phyloP scores from a whole-genome alignment of 2,797 vertebrate genomes.

The Xenops minutus region DNA sequence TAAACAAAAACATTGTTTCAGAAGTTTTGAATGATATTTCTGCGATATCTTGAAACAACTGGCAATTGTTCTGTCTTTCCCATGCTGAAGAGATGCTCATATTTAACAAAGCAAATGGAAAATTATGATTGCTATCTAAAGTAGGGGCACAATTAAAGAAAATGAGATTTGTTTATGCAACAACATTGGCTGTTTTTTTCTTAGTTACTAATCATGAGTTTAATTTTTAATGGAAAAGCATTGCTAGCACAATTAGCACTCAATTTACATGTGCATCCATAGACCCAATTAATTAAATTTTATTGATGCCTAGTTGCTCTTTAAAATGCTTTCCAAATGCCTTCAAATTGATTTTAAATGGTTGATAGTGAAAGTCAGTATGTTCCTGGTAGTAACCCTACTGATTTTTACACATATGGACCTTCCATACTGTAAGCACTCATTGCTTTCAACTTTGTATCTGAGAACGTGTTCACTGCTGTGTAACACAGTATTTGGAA shows the following conservation, averaged over 20 bases:
- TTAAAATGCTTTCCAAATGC: slow-evolving; percentile 80
- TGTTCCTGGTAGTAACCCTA: slow-evolving; percentile 32
- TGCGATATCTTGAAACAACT: neutral
- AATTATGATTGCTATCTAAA: slow-evolving; percentile 71
- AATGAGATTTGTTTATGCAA: slow-evolving; percentile 72
- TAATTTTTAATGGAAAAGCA: slow-evolving; percentile 83
- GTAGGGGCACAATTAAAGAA: slow-evolving; percentile 60
- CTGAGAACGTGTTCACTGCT: neutral
- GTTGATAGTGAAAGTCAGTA: slow-evolving; percentile 65
- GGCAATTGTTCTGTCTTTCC: neutral
- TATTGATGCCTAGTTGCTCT: slow-evolving; percentile 80
- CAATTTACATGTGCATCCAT: slow-evolving; percentile 81
- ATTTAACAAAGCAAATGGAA: slow-evolving; percentile 56
- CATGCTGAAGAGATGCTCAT: slow-evolving; percentile 11
- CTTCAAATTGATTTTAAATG: slow-evolving; percentile 79
- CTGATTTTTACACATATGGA: slow-evolving; percentile 23
- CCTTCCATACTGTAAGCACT: neutral
- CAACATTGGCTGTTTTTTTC: slow-evolving; percentile 45
- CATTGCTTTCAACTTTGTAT: neutral
- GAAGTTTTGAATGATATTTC: slow-evolving; percentile 23
- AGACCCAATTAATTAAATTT: slow-evolving; percentile 83
- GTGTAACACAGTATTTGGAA: neutral
- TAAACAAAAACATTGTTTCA: neutral
- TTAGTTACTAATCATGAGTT: slow-evolving; percentile 75
- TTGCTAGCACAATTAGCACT: slow-evolving; percentile 81